Evolutionary conservation across 1,140 invertebrate genomes (phyloP), one percentile per base, ranked within the genome.

Genomic region (Pteromalus puparum): DNA sequence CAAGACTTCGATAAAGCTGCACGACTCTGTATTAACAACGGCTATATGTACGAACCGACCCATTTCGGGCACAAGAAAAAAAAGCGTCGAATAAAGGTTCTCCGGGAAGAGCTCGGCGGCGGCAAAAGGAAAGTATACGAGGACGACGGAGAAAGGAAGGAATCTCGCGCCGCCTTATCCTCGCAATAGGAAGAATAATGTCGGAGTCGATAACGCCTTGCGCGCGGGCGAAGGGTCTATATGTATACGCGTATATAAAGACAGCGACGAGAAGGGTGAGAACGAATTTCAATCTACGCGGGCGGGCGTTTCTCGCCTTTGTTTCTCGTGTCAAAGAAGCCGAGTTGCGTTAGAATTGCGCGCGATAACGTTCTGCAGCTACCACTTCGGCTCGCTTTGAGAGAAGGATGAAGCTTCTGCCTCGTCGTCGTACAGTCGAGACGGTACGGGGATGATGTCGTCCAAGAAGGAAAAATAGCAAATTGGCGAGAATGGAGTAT

Each of bases 271-370:
- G 26, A 2, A 38, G n/a, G 9, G 65, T 34, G n/a, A 61, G 85
- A 88, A 84, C 86, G 89, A 90, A 90, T 90, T 90, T 90, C 88
- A 89, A 90, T 90, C 87, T 87, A 80, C 86, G 65, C 73, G 26
- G 9, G 15, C 21, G 21, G 21, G 53, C 67, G 24, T 70, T 26
- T 70, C 21, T 73, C 81, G 30, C 30, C 83, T 90, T 88, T 88
- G 86, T 87, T 90, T 90, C 87, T 48, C 68, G 86, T 84, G 86
- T 87, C 84, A 89, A 89, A 88, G 86, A 82, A 88, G 86, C 82
- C 82, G 77, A 83, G 82, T 83, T 83, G 34, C 21, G 1, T 72
- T 46, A n/a, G 72, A 74, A 38, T 42, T 2, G 28, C 70, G 26
- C 68, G 12, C 2, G 65, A 70, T 77, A 70, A 68, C 24, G 82